Conservation (phyloP, 53 echinoderm and acorn worm genomes). For the Zoroaster sp. region DNA sequence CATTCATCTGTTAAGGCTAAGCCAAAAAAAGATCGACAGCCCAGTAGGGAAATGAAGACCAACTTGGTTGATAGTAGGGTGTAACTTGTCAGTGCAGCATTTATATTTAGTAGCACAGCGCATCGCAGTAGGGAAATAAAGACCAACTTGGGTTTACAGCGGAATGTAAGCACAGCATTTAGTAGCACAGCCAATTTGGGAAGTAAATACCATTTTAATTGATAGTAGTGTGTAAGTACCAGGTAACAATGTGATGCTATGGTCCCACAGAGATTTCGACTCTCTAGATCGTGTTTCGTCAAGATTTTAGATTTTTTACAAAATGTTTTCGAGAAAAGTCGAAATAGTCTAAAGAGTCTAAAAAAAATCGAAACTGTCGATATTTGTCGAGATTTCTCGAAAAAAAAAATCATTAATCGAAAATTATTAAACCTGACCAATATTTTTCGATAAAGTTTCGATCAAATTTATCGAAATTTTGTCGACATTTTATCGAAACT, state of each 20-base stretch:
- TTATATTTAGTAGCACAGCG: not conserved
- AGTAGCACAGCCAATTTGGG: not conserved
- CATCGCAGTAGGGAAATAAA: not conserved
- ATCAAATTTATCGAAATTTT: no score
- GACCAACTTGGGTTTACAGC: not conserved
- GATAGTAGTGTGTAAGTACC: no score
- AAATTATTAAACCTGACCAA: no score
- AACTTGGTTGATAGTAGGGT: constrained; percentile 33
- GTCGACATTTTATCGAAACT: no score
- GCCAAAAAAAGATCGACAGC: not conserved
- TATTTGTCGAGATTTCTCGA: no score
- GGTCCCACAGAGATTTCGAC: not conserved
- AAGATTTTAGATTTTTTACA: not conserved
- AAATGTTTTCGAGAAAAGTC: no score
- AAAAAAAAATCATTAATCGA: no score
- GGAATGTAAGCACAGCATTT: not conserved
- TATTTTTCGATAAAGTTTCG: no score
- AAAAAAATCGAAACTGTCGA: no score
- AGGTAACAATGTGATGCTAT: no score
- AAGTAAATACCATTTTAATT: no score
- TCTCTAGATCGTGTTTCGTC: not conserved
- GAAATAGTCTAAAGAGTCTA: no score
- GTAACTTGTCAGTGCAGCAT: not conserved
- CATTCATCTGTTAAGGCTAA: constrained; percentile 23
- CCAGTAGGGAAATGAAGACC: not conserved